These are phyloP conservation scores for Galaxea fascicularis DNA, from an alignment of 92 coral and sea anemone species.

Conservation along the genomic window DNA sequence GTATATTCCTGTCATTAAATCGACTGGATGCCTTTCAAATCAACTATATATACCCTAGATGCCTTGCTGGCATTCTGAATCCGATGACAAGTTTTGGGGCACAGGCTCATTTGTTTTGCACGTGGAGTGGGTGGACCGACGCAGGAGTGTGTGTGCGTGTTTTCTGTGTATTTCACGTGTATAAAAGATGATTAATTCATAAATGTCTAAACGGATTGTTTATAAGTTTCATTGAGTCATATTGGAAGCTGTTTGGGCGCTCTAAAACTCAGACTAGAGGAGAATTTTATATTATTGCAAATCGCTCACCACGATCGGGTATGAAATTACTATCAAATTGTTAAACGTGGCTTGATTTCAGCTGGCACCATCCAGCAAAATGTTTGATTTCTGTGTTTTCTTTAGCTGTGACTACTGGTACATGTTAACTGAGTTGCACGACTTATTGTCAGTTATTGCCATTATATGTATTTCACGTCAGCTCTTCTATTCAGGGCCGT, in stretches of 20 bases:
- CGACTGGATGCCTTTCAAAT: no score
- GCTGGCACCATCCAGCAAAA: background rate
- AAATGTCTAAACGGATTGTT: background rate
- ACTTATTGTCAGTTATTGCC: no score
- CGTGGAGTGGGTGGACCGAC: background rate
- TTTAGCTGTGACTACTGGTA: background rate
- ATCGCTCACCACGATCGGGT: background rate
- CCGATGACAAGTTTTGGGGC: background rate
- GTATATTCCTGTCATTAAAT: no score
- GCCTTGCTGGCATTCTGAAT: no score
- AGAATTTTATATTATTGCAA: background rate
- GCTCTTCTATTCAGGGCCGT: no score
- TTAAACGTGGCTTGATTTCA: no score
- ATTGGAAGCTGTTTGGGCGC: background rate
- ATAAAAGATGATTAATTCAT: conserved; percentile 1
- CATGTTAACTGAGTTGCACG: background rate
- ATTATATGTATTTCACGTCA: no score
- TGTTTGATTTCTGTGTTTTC: background rate
- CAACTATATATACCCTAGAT: no score
- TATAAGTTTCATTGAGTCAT: background rate
- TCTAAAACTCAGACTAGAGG: background rate
- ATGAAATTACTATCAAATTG: no score
- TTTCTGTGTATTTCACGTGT: background rate
- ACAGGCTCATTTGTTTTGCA: background rate
- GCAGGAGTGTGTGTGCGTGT: background rate